Evolutionary conservation across 2,888 invertebrate species (phyloP).

Genomic region (Liposcelis brunnea): DNA sequence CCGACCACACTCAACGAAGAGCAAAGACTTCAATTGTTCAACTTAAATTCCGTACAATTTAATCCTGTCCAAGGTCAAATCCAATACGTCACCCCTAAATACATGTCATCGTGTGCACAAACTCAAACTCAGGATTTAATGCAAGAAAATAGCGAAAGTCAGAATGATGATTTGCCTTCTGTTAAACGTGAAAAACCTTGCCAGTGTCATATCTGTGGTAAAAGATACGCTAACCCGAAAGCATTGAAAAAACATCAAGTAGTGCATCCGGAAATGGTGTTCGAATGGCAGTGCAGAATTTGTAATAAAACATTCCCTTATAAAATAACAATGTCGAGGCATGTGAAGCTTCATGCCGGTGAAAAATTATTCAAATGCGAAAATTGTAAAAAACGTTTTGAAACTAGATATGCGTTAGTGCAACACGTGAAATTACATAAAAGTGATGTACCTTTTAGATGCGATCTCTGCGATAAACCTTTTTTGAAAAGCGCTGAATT

Average conservation of each 20-base stretch:
- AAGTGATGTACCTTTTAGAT: conserved; percentile 6
- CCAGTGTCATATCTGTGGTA: conserved; percentile 2
- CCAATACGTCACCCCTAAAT: conserved; percentile 3
- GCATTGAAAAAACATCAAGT: conserved; percentile 7
- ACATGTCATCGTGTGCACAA: not conserved
- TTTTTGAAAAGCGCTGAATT: conserved; percentile 6
- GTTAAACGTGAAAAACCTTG: conserved; percentile 1
- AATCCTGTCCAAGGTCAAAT: not conserved
- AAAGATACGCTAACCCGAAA: conserved; percentile 7
- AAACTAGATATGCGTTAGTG: conserved; percentile 4
- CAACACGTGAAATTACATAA: conserved; percentile 7
- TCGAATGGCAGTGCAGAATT: conserved; percentile 7
- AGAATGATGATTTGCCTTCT: not conserved
- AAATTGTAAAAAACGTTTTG: conserved; percentile 4
- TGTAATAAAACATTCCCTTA: conserved; percentile 6
- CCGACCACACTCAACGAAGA: conserved; percentile 2
- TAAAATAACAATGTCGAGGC: conserved; percentile 8
- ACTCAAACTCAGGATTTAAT: not conserved
- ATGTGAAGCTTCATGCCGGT: conserved; percentile 6
- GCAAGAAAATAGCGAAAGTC: not conserved
- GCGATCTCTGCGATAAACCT: conserved; percentile 7
- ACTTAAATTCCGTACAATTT: not conserved
- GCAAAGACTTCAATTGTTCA: conserved; percentile 7
- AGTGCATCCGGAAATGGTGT: conserved; percentile 6
- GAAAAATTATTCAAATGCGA: conserved; percentile 7